Evolutionary conservation across 2,113 vertebrate genomes (phyloP), one percentile per base, ranked within the genome.

Genomic region (Perognathus longimembris): DNA sequence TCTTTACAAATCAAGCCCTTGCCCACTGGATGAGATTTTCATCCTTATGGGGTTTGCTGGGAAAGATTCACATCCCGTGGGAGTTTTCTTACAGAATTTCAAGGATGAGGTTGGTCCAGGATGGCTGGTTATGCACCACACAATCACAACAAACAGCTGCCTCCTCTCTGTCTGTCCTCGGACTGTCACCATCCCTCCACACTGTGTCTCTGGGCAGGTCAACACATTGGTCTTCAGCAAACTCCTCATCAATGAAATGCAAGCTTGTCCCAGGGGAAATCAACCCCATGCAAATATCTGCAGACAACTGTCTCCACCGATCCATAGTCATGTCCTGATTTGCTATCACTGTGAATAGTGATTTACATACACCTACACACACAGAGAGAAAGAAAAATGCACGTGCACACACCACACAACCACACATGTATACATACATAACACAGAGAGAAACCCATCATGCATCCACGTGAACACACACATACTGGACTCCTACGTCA

Each of bases 1-100:
- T 77, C 64, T 66, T 80, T 32, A 71, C 38, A 71, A 24, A 87
- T 86, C 22, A 89, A 70, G 88, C 69, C 63, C 90, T 70, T 74
- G 67, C 81, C 38, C 63, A 32, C 22, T 0, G 5, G 66, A 54
- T 30, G 75, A 91, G 88, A 57, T 42, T 77, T 57, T 77, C 34
- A 54, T 32, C 32, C 69, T 24, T 28, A 2, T 1, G 14, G 59
- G 57, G 77, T 89, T 92, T 88, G 88, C 70, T 69, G 63, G 45
- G 71, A 70, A 92, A 89, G 24, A 57, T 2, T 70, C 66, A 63
- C 24, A 42, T 71, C 71, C 54, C 59, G 26, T 21, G 69, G 75
- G 93, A 89, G 64, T 75, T 80, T 81, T 74, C 66, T 38, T 24
- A 22, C 79, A 70, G 81, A 74, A 70, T 71, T 34, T 18, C 42